Conservation (phyloP, 2,113 vertebrate species). For the Brienomyrus longianalis region DNA sequence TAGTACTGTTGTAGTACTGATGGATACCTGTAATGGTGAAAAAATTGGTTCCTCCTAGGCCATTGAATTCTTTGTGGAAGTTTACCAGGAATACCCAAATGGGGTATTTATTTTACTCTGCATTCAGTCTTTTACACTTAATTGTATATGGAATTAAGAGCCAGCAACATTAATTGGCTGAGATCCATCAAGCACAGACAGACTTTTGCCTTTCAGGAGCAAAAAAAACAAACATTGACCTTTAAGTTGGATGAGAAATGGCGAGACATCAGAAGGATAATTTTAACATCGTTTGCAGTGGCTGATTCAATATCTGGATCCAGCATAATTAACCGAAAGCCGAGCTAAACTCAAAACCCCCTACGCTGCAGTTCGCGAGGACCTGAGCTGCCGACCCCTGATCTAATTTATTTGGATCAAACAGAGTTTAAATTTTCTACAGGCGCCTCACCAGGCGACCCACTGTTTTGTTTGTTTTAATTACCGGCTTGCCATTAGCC, state of each 20-base stretch:
- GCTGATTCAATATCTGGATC: not conserved
- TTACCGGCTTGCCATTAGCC: not conserved
- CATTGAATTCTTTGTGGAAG: not conserved
- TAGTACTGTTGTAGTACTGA: too few species aligned
- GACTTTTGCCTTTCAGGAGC: not conserved
- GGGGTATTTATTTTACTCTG: not conserved
- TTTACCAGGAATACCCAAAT: not conserved
- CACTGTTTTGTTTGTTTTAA: slow-evolving; percentile 6
- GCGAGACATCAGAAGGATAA: not conserved
- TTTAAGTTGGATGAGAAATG: not conserved
- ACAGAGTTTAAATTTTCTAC: slow-evolving; percentile 12
- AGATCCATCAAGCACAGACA: not conserved
- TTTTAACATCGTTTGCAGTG: not conserved
- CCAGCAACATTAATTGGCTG: not conserved
- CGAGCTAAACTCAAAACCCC: not conserved
- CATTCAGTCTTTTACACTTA: not conserved
- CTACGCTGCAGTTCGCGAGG: not conserved
- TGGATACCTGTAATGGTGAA: not conserved
- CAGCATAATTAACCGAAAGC: not conserved
- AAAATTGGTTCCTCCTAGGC: not conserved
- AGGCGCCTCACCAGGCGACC: not conserved
- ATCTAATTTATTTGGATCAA: slow-evolving; percentile 22
- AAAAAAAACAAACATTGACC: not conserved
- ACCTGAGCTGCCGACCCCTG: not conserved
- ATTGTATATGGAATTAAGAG: not conserved